phyloP scores from a whole-genome alignment of 2,113 vertebrate genomes.

The Fregata magnificens region DNA sequence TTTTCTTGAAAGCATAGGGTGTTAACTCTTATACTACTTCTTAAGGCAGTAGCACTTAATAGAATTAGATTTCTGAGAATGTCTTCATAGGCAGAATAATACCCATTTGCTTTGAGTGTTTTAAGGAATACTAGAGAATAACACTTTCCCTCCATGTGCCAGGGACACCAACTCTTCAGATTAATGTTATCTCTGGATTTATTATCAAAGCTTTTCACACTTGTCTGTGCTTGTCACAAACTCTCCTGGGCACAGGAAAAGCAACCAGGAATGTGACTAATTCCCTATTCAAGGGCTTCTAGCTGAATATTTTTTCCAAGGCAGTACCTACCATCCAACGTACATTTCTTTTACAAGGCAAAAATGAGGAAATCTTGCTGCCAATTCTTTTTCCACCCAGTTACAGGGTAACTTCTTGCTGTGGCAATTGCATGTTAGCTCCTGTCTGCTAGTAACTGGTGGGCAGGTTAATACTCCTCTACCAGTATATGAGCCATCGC shows the following conservation, averaged over 20 bases:
- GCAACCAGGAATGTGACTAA: background rate
- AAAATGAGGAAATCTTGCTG: background rate
- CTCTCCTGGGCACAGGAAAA: background rate
- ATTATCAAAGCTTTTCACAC: conserved; percentile 41
- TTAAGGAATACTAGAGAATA: background rate
- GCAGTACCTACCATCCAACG: background rate
- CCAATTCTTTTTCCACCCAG: background rate
- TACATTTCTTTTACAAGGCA: background rate
- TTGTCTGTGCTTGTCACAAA: conserved; percentile 25
- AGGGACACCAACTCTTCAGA: background rate
- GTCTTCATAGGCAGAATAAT: background rate
- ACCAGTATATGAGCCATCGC: background rate
- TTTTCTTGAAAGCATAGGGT: background rate
- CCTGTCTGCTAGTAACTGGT: background rate
- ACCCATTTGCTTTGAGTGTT: background rate
- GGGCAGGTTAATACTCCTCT: background rate
- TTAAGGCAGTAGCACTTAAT: background rate
- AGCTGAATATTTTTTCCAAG: background rate
- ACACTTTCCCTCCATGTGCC: background rate
- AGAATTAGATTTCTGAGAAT: background rate
- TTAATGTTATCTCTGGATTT: conserved; percentile 28
- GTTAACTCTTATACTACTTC: background rate
- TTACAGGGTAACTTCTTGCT: background rate
- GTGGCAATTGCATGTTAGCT: background rate
- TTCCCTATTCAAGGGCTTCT: background rate